A percentile compares a stretch with the other conserved stretches of the same genome.
Conservation (phyloP, 2,888 invertebrate genomes). For the Leptopilina drosophilae region DNA sequence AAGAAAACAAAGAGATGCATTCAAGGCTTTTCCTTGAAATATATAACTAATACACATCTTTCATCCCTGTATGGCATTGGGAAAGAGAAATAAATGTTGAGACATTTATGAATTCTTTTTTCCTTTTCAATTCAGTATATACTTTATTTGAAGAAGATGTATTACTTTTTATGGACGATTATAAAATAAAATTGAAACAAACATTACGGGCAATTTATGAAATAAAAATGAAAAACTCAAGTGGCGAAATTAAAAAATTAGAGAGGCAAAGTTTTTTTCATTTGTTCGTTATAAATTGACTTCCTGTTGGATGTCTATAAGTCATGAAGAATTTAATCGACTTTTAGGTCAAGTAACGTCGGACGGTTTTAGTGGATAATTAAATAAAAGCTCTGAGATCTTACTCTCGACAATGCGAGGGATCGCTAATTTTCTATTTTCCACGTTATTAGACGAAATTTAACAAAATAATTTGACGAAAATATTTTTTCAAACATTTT, state of each 20-base stretch:
- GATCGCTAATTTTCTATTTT: constrained; percentile 13
- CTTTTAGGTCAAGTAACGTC: constrained; percentile 36
- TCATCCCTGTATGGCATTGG: constrained; percentile 9
- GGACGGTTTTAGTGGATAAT: constrained; percentile 37
- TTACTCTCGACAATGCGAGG: constrained; percentile 25
- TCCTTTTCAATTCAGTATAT: too few species aligned
- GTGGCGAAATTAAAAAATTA: not conserved
- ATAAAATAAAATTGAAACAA: too few species aligned
- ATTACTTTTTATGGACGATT: too few species aligned
- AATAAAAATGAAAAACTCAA: not conserved
- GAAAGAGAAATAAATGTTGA: constrained; percentile 2
- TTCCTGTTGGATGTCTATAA: constrained; percentile 33
- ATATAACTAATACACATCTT: constrained; percentile 16
- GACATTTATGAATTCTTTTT: not conserved
- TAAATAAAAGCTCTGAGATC: constrained; percentile 34
- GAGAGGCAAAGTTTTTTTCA: not conserved
- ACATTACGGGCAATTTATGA: not conserved
- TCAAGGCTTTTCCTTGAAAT: constrained; percentile 38
- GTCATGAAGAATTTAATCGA: constrained; percentile 35
- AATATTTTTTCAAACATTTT: too few species aligned
- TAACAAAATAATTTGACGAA: not conserved
- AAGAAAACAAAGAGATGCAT: constrained; percentile 25
- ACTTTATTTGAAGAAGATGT: too few species aligned
- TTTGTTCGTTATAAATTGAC: not conserved
- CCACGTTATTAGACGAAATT: not conserved